Conservation (phyloP, 2,113 vertebrate species). For the Rhinogobius similis region DNA sequence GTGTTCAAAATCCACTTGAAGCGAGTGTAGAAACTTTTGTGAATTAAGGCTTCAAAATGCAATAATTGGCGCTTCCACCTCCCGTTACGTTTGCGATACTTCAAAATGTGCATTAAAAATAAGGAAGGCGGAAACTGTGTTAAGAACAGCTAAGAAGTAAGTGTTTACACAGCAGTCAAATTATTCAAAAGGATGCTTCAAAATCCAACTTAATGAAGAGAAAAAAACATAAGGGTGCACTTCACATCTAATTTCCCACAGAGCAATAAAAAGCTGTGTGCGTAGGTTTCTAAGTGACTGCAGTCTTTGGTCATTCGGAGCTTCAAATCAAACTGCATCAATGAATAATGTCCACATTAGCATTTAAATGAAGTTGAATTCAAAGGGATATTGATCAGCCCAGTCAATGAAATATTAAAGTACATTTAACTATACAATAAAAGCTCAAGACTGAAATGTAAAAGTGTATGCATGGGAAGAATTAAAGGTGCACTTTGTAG, state of each 20-base stretch:
- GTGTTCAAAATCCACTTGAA: too few species aligned
- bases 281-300: background rate
- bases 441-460: background rate
- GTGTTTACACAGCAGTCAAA: background rate
- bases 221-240: background rate
- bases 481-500: too few species aligned
- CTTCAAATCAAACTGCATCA: background rate
- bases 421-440: background rate
- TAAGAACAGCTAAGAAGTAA: too few species aligned
- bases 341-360: background rate
- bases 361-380: background rate
- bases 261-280: background rate
- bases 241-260: background rate
- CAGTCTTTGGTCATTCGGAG: background rate
- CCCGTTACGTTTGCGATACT: too few species aligned
- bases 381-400: background rate
- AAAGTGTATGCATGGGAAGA: too few species aligned
- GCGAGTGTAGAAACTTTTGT: too few species aligned
- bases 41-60: too few species aligned
- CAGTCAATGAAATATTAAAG: background rate
- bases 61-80: too few species aligned
- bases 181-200: background rate
- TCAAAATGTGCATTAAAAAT: too few species aligned
- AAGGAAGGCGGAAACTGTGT: too few species aligned
- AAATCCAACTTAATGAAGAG: background rate